Evolutionary conservation across 2,797 vertebrate species (phyloP), one percentile per base, ranked within the genome.

Genomic region (Alectoris magna): DNA sequence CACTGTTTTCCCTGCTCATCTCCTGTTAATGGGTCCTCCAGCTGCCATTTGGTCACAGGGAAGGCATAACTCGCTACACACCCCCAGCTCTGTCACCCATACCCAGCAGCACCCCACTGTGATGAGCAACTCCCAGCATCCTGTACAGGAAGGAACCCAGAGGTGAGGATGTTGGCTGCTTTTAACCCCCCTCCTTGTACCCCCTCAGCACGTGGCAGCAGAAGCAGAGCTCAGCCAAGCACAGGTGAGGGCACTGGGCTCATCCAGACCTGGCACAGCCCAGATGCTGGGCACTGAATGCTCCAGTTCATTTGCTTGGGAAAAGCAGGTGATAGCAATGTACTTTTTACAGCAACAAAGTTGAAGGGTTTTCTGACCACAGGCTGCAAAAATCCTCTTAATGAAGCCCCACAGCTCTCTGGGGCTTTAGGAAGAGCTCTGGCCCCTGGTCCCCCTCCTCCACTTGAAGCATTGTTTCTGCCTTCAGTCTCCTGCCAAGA

Each of bases 381-480:
- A 91, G 91, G 93, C 94, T 91, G 88, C 90, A 96, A 93, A 96
- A 96, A 95, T 91, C 95, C 93, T 93, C 93, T 95, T 94, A 94
- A 95, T 96, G 95, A 96, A 96, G 90, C 93, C 94, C 93, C 91
- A 83, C 87, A 91, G 90, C 84, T 95, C 94, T 91, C 94, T 51
- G 56, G 95, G 87, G 96, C 84, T 93, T 96, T 94, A 73, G 81
- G 96, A 96, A 94, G 95, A 94, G 91, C 88, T 95, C 90, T 74
- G 86, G 90, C 81, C 94, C 90, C 53, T 23, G 0, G 62, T 80
- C 95, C 91, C 91, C 91, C 86, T 79, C 63, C 60, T 75, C 80
- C 94, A 93, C 96, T 95, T 80, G 88, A 90, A 95, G 94, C 62
- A 96, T 96, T 96, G 95, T 96, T 96, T 95, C 96, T 95, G 95